Evolutionary conservation across 2,113 vertebrate genomes (phyloP).

Genomic region (Protobothrops mucrosquamatus): DNA sequence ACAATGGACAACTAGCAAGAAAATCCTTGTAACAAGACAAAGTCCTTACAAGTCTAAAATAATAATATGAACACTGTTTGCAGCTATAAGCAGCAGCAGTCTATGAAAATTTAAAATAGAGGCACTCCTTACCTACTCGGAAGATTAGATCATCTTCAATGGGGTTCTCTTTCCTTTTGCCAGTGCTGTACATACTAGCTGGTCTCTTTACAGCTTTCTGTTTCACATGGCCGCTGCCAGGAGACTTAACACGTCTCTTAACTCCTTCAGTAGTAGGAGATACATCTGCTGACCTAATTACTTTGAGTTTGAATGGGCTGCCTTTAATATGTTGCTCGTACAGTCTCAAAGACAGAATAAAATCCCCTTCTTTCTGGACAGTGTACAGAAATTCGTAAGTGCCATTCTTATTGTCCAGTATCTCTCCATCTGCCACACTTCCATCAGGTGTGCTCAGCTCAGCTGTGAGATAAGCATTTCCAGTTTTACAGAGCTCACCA

Average conservation of each 20-base stretch:
- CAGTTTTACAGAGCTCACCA: constrained; percentile 91
- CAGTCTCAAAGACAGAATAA: constrained; percentile 84
- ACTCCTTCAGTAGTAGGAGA: constrained; percentile 82
- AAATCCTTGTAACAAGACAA: background rate
- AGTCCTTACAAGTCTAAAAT: background rate
- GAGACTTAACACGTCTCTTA: constrained; percentile 91
- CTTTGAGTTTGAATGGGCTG: constrained; percentile 92
- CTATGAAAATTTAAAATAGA: background rate
- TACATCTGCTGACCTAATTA: constrained; percentile 82
- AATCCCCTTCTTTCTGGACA: constrained; percentile 87
- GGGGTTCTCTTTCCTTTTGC: constrained; percentile 93
- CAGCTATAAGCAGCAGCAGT: background rate
- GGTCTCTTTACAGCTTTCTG: constrained; percentile 92
- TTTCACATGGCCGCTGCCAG: constrained; percentile 87
- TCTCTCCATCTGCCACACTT: constrained; percentile 82
- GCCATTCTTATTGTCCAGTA: constrained; percentile 96
- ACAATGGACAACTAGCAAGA: background rate
- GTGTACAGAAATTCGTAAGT: constrained; percentile 93
- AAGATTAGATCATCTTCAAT: constrained; percentile 96
- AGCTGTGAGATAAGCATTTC: constrained; percentile 86
- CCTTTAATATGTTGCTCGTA: constrained; percentile 95
- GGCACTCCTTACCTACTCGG: constrained; percentile 80
- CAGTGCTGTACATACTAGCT: constrained; percentile 94
- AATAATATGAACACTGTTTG: background rate
- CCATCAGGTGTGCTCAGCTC: constrained; percentile 86